phyloP scores from a whole-genome alignment of 2,113 vertebrate genomes.

The Cyphomyrus discorhynchus region DNA sequence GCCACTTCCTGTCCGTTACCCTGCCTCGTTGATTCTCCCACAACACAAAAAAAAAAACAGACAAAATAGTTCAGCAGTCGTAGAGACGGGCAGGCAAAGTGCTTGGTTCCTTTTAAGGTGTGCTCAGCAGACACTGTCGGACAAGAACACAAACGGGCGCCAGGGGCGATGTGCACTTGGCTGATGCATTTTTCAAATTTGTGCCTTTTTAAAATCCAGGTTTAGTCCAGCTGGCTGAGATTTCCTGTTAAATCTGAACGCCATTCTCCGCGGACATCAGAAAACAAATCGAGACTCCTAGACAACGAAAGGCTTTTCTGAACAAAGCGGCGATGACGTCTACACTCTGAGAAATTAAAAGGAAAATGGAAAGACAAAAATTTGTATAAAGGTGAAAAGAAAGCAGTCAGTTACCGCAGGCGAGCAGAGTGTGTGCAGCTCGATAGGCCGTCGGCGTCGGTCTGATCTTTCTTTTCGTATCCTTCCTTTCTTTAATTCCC shows the following conservation, averaged over 20 bases:
- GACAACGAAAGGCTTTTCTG: background rate
- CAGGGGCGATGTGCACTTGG: conserved; percentile 37
- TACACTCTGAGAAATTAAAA: background rate
- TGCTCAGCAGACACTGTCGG: conserved; percentile 55
- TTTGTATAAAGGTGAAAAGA: conserved; percentile 2
- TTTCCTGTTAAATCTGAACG: background rate
- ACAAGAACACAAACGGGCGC: conserved; percentile 40
- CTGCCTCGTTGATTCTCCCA: conserved; percentile 31
- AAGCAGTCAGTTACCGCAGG: conserved; percentile 32
- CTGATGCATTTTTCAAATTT: conserved; percentile 34
- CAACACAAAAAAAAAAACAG: conserved; percentile 46
- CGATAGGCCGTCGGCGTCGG: conserved; percentile 33
- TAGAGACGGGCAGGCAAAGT: conserved; percentile 45
- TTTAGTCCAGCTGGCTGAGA: background rate
- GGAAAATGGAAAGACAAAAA: background rate
- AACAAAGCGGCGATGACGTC: background rate
- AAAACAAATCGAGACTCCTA: background rate
- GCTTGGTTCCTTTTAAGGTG: conserved; percentile 70
- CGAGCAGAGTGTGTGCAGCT: conserved; percentile 14
- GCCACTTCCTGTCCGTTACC: conserved; percentile 32
- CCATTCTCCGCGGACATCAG: background rate
- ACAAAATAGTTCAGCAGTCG: conserved; percentile 36
- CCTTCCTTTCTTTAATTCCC: conserved; percentile 40
- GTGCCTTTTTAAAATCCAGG: conserved; percentile 28
- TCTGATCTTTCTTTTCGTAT: conserved; percentile 23